These are phyloP conservation scores for Bombycilla garrulus DNA, from an alignment of 2,113 vertebrate species.

Conservation along the genomic window DNA sequence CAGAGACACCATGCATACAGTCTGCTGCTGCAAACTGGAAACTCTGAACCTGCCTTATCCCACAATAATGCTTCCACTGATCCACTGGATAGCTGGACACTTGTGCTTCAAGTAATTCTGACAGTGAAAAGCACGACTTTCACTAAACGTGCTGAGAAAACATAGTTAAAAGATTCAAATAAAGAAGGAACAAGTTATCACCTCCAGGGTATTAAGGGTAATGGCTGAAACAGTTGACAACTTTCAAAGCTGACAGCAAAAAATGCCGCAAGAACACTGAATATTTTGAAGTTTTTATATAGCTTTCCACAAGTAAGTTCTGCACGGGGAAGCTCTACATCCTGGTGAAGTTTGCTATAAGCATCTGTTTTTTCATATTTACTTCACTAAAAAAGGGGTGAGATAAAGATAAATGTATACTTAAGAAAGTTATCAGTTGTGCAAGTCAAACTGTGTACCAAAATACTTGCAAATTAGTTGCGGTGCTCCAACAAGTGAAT, in stretches of 20 bases:
- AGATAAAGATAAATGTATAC: neutral
- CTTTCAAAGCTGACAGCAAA: neutral
- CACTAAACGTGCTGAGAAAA: neutral
- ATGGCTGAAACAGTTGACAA: neutral
- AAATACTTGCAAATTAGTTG: neutral
- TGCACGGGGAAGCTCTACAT: neutral
- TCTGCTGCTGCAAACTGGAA: neutral
- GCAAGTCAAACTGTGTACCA: neutral
- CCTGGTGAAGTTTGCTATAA: neutral
- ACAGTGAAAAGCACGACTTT: neutral
- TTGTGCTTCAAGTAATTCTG: neutral
- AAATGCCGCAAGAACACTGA: neutral
- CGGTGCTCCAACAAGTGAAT: neutral
- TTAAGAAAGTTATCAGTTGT: neutral
- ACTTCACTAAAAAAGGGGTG: neutral
- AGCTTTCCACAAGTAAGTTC: neutral
- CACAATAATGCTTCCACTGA: neutral
- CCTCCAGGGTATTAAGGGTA: neutral
- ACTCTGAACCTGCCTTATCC: neutral
- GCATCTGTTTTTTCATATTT: neutral
- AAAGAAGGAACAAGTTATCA: neutral
- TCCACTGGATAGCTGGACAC: neutral
- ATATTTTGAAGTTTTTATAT: neutral
- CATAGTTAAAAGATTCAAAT: neutral
- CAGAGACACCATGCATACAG: accelerated